A percentile compares a stretch with the other conserved stretches of the same genome.
Evolutionary conservation across 2,113 vertebrate genomes (phyloP).

Genomic region (Tinamus guttatus): DNA sequence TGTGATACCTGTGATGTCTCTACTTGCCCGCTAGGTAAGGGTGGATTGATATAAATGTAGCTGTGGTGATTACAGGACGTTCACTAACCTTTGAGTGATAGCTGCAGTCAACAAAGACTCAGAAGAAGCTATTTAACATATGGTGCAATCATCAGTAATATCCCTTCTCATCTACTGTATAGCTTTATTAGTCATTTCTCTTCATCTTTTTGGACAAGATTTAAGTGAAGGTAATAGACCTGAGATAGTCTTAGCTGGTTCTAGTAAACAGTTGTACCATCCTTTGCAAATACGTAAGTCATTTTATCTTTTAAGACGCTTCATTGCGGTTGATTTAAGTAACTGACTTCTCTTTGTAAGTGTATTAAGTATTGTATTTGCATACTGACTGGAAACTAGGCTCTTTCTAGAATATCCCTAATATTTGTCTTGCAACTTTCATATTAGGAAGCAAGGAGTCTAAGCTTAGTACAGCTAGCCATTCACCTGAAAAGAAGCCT

Average conservation of each 20-base stretch:
- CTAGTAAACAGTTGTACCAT: too few relatives aligned
- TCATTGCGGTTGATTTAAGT: neutral
- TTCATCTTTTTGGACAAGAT: neutral
- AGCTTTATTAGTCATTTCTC: neutral
- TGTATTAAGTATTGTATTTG: neutral
- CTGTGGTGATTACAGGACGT: neutral
- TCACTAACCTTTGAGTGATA: neutral
- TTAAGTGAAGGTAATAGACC: neutral
- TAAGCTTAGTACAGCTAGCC: neutral
- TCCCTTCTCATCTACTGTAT: neutral
- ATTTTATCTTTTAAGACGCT: neutral
- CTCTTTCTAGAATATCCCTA: neutral
- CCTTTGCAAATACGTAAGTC: neutral
- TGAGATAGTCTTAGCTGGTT: neutral
- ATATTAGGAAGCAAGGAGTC: constrained; percentile 12
- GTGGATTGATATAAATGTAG: neutral
- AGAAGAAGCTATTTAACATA: neutral
- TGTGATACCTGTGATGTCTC: neutral
- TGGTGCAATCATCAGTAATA: neutral
- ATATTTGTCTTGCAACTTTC: neutral
- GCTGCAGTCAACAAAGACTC: too few relatives aligned
- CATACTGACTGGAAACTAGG: neutral
- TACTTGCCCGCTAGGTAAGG: neutral
- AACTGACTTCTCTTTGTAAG: neutral
- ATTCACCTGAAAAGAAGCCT: neutral